Evolutionary conservation across 2,797 vertebrate species (phyloP).

Genomic region (Aulostomus chinensis): DNA sequence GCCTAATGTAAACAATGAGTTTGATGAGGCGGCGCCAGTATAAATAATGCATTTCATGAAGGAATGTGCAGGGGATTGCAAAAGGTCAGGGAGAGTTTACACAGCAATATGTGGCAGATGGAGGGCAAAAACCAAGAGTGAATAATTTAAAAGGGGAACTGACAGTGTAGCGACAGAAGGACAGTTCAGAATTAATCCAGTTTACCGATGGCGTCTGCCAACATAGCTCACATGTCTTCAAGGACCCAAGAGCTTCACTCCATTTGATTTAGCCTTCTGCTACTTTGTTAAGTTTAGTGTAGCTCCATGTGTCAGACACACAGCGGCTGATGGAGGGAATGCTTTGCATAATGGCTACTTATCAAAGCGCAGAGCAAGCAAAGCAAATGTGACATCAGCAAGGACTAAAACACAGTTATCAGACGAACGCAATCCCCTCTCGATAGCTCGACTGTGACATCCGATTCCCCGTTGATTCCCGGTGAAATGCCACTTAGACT

Average conservation of each 20-base stretch:
- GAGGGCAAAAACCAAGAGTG: conserved; percentile 58
- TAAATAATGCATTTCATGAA: conserved; percentile 75
- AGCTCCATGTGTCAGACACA: conserved; percentile 15
- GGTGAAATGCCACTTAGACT: conserved; percentile 1
- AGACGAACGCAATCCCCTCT: conserved; percentile 33
- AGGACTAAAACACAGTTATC: conserved; percentile 29
- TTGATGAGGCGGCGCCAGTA: conserved; percentile 49
- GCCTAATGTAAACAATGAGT: conserved; percentile 68
- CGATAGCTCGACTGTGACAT: conserved; percentile 38
- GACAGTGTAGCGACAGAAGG: conserved; percentile 57
- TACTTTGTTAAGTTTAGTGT: conserved; percentile 26
- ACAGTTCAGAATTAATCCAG: conserved; percentile 60
- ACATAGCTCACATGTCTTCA: conserved; percentile 23
- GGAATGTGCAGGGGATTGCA: conserved; percentile 33
- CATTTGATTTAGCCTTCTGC: conserved; percentile 49
- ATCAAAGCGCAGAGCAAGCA: conserved; percentile 1
- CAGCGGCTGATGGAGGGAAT: conserved; percentile 29
- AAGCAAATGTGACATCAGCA: conserved; percentile 29
- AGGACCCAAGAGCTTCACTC: conserved; percentile 28
- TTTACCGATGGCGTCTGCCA: conserved; percentile 48
- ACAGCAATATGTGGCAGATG: conserved; percentile 66
- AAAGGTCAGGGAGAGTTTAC: conserved; percentile 77
- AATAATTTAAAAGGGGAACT: conserved; percentile 66
- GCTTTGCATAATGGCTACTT: conserved; percentile 30
- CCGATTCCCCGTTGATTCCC: conserved; percentile 40